Evolutionary conservation across 2,797 vertebrate genomes (phyloP).

Genomic region (Falco columbarius): DNA sequence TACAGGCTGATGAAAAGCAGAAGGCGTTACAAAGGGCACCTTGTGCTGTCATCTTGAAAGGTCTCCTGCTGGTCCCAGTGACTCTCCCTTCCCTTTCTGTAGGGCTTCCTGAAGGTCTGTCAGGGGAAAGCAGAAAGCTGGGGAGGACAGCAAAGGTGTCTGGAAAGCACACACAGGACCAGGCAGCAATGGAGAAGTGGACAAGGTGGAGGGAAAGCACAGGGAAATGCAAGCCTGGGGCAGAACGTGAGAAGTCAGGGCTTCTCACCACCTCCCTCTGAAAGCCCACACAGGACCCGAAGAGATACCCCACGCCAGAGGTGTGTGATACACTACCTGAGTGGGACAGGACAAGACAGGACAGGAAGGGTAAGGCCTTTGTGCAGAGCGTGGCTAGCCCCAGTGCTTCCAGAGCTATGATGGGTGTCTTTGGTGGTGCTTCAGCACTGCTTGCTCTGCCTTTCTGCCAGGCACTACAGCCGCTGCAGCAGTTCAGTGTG

Average conservation of each 20-base stretch:
- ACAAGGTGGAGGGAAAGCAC: background rate
- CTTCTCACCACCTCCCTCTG: background rate
- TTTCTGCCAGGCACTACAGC: background rate
- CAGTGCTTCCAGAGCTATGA: background rate
- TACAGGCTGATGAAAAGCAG: background rate
- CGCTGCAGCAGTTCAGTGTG: background rate
- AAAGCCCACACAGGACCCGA: background rate
- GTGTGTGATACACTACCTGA: background rate
- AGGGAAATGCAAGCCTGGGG: background rate
- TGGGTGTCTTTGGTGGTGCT: background rate
- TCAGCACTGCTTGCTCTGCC: background rate
- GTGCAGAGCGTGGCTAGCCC: background rate
- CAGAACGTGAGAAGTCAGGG: background rate
- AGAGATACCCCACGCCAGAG: fast-evolving
- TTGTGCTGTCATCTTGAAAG: background rate
- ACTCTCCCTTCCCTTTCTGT: background rate
- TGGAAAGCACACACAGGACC: background rate
- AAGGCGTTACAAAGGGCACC: background rate
- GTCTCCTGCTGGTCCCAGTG: background rate
- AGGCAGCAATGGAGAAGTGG: background rate
- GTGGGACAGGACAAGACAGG: background rate
- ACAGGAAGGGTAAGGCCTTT: background rate
- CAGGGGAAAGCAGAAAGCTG: background rate
- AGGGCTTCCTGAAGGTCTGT: background rate
- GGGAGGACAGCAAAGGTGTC: background rate